Evolutionary conservation across 1,140 invertebrate species (phyloP).

Genomic region (Aphelenchoides fujianensis): DNA sequence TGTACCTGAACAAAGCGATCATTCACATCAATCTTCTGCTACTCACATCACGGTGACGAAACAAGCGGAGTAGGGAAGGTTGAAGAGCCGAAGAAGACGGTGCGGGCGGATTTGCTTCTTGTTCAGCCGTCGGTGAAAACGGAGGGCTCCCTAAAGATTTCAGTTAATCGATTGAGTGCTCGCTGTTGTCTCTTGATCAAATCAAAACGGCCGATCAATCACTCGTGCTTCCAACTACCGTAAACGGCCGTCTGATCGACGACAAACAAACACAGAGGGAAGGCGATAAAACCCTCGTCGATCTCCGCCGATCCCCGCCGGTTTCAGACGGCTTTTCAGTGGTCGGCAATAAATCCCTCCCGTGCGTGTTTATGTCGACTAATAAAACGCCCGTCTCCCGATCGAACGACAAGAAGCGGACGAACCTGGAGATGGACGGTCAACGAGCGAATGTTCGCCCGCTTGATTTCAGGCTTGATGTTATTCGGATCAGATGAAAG

Average conservation of each 20-base stretch:
- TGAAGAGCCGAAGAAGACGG: slow-evolving; percentile 42
- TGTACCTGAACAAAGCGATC: slow-evolving; percentile 45
- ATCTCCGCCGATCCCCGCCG: not conserved
- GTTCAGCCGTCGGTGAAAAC: slow-evolving; percentile 52
- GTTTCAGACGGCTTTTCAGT: too few relatives aligned
- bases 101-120: slow-evolving; percentile 47
- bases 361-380: not conserved
- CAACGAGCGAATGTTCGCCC: slow-evolving; percentile 39
- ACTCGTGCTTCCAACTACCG: too few relatives aligned
- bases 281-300: not conserved
- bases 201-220: too few relatives aligned
- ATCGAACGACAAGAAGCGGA: not conserved
- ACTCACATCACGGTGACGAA: slow-evolving; percentile 54
- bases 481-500: slow-evolving; percentile 52
- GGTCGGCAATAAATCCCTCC: not conserved
- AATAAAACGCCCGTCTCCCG: not conserved
- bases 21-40: too few relatives aligned
- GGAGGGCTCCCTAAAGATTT: slow-evolving; percentile 43
- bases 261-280: not conserved
- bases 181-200: too few relatives aligned
- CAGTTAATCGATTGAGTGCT: too few relatives aligned
- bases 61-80: slow-evolving; percentile 52
- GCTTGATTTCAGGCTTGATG: slow-evolving; percentile 53
- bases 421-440: slow-evolving; percentile 41
- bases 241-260: not conserved